phyloP scores from a whole-genome alignment of 1,140 invertebrate species.

The Drosophila subobscura region DNA sequence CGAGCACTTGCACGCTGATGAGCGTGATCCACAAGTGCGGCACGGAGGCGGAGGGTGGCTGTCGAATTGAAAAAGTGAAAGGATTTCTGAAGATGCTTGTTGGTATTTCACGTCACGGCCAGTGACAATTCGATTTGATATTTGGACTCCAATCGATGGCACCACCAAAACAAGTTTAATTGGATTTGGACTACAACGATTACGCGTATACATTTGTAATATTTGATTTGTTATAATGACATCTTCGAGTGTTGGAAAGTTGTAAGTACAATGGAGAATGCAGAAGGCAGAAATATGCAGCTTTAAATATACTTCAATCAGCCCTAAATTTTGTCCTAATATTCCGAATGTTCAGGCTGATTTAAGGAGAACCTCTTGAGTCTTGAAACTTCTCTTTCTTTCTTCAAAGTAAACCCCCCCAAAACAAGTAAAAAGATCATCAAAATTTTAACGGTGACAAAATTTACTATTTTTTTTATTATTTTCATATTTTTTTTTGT shows the following conservation, averaged over 20 bases:
- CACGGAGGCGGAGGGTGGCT: slow-evolving; percentile 18
- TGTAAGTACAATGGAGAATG: slow-evolving; percentile 3
- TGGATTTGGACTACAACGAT: slow-evolving; percentile 24
- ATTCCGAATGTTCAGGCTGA: too few relatives aligned
- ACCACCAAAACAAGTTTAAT: slow-evolving; percentile 27
- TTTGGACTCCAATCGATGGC: background rate
- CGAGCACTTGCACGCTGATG: slow-evolving; percentile 45
- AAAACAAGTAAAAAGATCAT: slow-evolving; percentile 21
- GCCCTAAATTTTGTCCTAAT: too few relatives aligned
- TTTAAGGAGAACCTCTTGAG: too few relatives aligned
- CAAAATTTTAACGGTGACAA: slow-evolving; percentile 81
- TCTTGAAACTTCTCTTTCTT: background rate
- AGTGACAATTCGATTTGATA: slow-evolving; percentile 34
- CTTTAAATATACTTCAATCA: background rate
- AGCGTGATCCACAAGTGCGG: slow-evolving; percentile 39
- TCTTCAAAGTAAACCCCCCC: background rate
- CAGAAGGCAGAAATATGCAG: slow-evolving; percentile 3
- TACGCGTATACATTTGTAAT: background rate
- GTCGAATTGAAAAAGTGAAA: slow-evolving; percentile 70
- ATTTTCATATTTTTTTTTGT: slow-evolving; percentile 83
- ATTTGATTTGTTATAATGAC: slow-evolving; percentile 23
- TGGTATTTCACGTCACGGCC: slow-evolving; percentile 29
- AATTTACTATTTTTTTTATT: slow-evolving; percentile 84
- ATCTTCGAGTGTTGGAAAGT: slow-evolving; percentile 22
- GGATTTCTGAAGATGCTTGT: slow-evolving; percentile 55